These are phyloP conservation scores for Heliconius cydno DNA, from an alignment of 2,888 invertebrate genomes.

Conservation along the genomic window DNA sequence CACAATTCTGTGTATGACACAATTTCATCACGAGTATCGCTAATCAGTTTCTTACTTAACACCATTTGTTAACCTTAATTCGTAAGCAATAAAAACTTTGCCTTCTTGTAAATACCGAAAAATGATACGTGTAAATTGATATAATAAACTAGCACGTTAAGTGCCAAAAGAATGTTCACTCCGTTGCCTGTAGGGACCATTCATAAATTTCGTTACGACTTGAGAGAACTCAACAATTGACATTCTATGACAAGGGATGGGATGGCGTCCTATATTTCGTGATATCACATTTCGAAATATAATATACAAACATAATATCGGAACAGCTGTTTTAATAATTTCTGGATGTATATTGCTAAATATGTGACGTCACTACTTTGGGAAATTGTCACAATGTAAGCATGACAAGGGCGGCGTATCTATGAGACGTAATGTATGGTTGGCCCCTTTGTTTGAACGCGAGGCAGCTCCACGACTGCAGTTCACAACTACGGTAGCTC, in stretches of 20 bases:
- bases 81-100: conserved; percentile 73
- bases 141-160: conserved; percentile 66
- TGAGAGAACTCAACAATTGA: no score
- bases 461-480: conserved; percentile 32
- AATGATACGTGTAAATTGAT: conserved; percentile 37
- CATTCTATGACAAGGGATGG: no score
- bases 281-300: background rate
- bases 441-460: background rate
- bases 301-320: background rate
- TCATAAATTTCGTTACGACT: background rate
- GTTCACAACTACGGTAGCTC: conserved; percentile 40
- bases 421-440: background rate
- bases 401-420: background rate
- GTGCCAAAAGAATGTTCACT: conserved; percentile 68
- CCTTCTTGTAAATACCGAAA: conserved; percentile 67
- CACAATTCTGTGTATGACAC: conserved; percentile 22
- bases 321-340: background rate
- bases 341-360: no score
- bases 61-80: conserved; percentile 34
- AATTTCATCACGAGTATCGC: conserved; percentile 61
- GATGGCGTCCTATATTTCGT: no score
- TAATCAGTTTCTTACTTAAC: conserved; percentile 55
- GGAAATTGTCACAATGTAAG: background rate
- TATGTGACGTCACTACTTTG: no score
- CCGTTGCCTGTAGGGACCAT: conserved; percentile 31